Evolutionary conservation across 2,113 vertebrate genomes (phyloP).

Genomic region (Daubentonia madagascariensis): DNA sequence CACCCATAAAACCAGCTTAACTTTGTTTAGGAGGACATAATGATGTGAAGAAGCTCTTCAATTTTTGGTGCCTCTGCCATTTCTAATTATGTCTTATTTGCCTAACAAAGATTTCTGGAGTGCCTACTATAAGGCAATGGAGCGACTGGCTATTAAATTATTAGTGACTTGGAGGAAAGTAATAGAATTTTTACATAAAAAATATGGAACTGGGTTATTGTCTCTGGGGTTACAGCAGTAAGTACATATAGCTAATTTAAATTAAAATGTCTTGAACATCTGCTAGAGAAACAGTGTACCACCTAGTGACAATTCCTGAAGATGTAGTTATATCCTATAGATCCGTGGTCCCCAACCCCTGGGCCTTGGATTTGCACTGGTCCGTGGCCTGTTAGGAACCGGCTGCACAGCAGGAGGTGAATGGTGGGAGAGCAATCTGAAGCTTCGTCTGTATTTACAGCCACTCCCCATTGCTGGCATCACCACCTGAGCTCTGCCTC

Average conservation of each 20-base stretch:
- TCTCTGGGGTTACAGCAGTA: background rate
- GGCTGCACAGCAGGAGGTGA: too few relatives aligned
- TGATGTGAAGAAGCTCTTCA: background rate
- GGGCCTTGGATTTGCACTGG: too few relatives aligned
- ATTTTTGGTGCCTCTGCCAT: background rate
- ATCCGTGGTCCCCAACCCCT: too few relatives aligned
- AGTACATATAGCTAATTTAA: background rate
- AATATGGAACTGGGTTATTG: background rate
- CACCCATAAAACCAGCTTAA: background rate
- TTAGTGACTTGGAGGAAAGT: background rate
- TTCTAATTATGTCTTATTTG: conserved; percentile 38
- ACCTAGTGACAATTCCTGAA: conserved; percentile 37
- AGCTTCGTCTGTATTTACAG: too few relatives aligned
- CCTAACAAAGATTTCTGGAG: conserved; percentile 25
- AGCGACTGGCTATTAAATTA: conserved; percentile 5
- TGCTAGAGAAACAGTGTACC: conserved; percentile 17
- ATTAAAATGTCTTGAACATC: background rate
- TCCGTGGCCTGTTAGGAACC: too few relatives aligned
- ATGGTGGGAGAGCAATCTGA: too few relatives aligned
- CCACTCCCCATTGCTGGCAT: too few relatives aligned
- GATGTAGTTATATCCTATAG: background rate
- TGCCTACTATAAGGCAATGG: background rate
- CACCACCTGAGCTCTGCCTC: too few relatives aligned
- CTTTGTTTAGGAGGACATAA: conserved; percentile 35
- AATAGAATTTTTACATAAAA: conserved; percentile 13